Percentiles rank a stretch among this genome's conserved stretches.
These are phyloP conservation scores for Megalopta genalis DNA, from an alignment of 1,140 invertebrate genomes.

Conservation along the genomic window DNA sequence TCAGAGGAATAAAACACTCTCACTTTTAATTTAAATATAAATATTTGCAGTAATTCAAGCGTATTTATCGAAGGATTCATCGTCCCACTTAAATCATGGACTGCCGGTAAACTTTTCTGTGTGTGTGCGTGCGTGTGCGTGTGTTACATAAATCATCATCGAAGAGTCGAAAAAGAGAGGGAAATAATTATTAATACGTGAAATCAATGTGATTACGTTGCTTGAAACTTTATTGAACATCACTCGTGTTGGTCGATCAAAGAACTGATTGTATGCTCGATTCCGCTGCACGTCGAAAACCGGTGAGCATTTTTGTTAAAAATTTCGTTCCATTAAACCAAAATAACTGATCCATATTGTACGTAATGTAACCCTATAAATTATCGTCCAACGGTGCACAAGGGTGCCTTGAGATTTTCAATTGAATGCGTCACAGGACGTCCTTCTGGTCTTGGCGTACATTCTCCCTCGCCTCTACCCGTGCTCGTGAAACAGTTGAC, in stretches of 20 bases:
- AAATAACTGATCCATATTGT: conserved; percentile 65
- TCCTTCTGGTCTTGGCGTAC: conserved; percentile 73
- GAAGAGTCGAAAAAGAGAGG: no score
- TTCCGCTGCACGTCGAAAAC: not conserved
- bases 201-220: conserved; percentile 3
- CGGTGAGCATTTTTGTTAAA: conserved; percentile 23
- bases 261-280: not conserved
- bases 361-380: conserved; percentile 66
- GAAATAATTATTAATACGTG: not conserved
- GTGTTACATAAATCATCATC: no score
- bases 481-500: conserved; percentile 54
- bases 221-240: not conserved
- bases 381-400: conserved; percentile 64
- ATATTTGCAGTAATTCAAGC: no score
- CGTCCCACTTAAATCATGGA: no score
- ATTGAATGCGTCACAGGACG: conserved; percentile 78
- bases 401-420: conserved; percentile 78
- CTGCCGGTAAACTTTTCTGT: no score
- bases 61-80: no score
- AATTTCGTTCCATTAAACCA: conserved; percentile 27
- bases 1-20: no score
- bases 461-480: conserved; percentile 64
- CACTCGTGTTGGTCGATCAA: not conserved
- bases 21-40: no score
- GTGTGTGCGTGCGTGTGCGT: no score